Evolutionary conservation across 2,113 vertebrate genomes (phyloP).

Genomic region (Halichoerus grypus): DNA sequence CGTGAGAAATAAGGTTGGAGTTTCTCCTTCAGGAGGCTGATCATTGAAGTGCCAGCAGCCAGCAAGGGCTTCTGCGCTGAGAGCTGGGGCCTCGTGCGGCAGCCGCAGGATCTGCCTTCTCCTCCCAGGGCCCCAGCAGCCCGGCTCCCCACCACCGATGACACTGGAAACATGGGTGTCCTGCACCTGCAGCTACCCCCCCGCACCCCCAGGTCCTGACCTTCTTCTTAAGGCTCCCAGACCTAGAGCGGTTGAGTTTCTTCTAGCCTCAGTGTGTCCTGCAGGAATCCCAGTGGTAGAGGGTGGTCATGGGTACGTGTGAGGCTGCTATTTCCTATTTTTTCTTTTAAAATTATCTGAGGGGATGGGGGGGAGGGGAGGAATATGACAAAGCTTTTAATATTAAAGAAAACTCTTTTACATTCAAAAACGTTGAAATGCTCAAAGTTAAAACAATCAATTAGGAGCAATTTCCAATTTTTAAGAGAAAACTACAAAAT

Average conservation of each 20-base stretch:
- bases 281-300: neutral
- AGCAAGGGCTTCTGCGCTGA: neutral
- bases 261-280: neutral
- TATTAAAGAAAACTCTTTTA: slow-evolving; percentile 30
- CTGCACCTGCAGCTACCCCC: no score
- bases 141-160: accelerated
- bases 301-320: neutral
- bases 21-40: neutral
- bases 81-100: neutral
- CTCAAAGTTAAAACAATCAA: slow-evolving; percentile 66
- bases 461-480: slow-evolving; percentile 78
- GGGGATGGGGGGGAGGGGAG: neutral
- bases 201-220: neutral
- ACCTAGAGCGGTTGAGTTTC: neutral
- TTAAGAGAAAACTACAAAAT: slow-evolving; percentile 75
- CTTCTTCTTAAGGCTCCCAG: neutral
- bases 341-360: slow-evolving; percentile 54
- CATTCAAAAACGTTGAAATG: slow-evolving; percentile 60
- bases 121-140: no score
- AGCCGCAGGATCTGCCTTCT: neutral
- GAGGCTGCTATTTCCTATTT: neutral
- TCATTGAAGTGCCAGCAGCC: neutral
- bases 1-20: no score
- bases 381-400: slow-evolving; percentile 35
- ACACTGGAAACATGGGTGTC: accelerated